phyloP scores from a whole-genome alignment of 1,140 invertebrate species.

The Drosophila bocki region DNA sequence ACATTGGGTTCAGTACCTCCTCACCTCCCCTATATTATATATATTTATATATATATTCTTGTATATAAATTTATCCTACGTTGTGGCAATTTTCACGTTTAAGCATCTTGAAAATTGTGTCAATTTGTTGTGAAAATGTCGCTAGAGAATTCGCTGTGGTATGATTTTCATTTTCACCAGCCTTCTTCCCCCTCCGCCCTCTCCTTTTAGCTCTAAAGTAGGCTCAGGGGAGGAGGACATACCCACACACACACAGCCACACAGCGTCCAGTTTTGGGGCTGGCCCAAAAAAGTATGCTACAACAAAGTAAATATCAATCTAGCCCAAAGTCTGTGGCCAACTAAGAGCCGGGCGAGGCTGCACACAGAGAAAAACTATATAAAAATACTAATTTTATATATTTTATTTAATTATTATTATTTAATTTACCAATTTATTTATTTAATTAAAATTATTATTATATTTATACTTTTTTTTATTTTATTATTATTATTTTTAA shows the following conservation, averaged over 20 bases:
- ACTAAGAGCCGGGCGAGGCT: slow-evolving; percentile 1
- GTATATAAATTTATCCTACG: slow-evolving; percentile 5
- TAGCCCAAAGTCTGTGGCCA: slow-evolving; percentile 41
- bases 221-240: slow-evolving; percentile 17
- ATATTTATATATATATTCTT: not conserved
- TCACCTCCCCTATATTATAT: not conserved
- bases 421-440: too few species aligned
- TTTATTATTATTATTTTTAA: too few species aligned
- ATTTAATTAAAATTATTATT: too few species aligned
- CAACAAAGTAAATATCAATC: slow-evolving; percentile 78
- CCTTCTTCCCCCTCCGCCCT: not conserved
- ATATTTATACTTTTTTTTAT: too few species aligned
- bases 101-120: slow-evolving; percentile 83
- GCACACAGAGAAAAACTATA: not conserved
- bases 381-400: not conserved
- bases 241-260: slow-evolving; percentile 1
- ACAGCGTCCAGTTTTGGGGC: slow-evolving; percentile 24
- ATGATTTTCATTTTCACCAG: slow-evolving; percentile 62
- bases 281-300: slow-evolving; percentile 60
- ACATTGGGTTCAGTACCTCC: slow-evolving; percentile 55
- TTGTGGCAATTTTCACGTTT: slow-evolving; percentile 63
- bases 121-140: slow-evolving; percentile 84
- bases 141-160: slow-evolving; percentile 70
- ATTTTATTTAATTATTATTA: too few species aligned
- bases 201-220: slow-evolving; percentile 19